Base-by-base conservation (phyloP, 2,797 vertebrate genomes). In the Varecia variegata region DNA sequence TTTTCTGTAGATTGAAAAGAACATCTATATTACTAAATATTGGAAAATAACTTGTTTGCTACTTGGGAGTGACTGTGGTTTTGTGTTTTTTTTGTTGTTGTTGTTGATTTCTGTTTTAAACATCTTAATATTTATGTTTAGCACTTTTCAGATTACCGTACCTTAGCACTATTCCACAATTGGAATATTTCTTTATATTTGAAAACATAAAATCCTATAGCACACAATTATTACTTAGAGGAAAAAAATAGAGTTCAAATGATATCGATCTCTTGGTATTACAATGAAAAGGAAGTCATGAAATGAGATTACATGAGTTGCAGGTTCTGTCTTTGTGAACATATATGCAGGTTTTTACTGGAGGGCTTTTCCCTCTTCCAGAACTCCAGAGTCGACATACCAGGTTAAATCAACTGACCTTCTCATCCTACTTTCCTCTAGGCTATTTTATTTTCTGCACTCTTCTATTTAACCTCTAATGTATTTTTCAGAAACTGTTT, bases 341-440 rank as follows among this genome's bases (percentile, higher is more conserved):
- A 40, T 40, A 5, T 65, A 11, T 45, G 27, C 23, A 74, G 13
- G 17, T 45, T 96, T 91, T 86, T 12, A 92, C 18, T 32, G 23
- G 32, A 87, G 73, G 27, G 21, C 2, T 25, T 82, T 73, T 94
- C 15, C 52, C 14, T 58, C 27, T 79, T n/a, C 86, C 21, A 47
- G 76, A 62, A 65, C 84, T 83, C 82, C 52, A 30, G 56, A 85
- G 40, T 76, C 43, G 35, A 27, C 13, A 73, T 8, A 92, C 7
- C 4, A 73, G 65, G 80, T 96, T 96, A 96, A 97, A 96, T 89
- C n/a, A 92, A 79, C 76, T 94, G 92, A 97, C 92, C 89, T 89
- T 25, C 40, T 87, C 71, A 58, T 94, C 6, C 2, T 65, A 82
- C 3, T n/a, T 93, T 94, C 84, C 95, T 93, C 17, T 68, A 92